Evolutionary conservation across 2,797 vertebrate species (phyloP), one percentile per base, ranked within the genome.

Genomic region (Pipistrellus kuhlii): DNA sequence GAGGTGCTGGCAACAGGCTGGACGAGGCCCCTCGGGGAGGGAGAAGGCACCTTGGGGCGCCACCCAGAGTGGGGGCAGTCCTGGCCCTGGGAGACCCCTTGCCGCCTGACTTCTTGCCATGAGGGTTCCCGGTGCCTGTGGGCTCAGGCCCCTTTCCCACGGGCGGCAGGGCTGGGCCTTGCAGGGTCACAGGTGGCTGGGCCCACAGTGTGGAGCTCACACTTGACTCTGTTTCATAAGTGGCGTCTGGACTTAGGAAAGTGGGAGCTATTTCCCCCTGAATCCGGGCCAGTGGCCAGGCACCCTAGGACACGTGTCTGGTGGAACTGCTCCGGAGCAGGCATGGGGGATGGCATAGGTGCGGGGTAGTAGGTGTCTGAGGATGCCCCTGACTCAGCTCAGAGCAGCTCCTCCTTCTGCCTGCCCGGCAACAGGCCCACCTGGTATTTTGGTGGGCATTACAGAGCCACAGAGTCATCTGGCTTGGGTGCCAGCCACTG

Each of bases 401-500:
- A 38, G 51, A 18, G 77, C 17, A 17, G 69, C 55, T 30, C 48
- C 44, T 13, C 53, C 46, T 81, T 59, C 64, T 32, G 53, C 64
- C 91, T 57, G n/a, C 80, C 27, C 17, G 81, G 93, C 86, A 55
- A 12, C 55, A 35, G 48, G 90, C 91, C 95, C 59, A 81, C 71
- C 12, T 69, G 93, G 73, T 97, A 97, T 97, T 98, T 97, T 96
- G 68, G 97, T 93, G 21, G 12, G 53, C 12, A 48, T 97, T 92
- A 97, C 96, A 51, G 92, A 85, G 66, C 55, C 78, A 46, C 90
- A 59, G 73, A 97, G 92, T 95, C 82, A 97, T 96, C 81, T 86
- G 85, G 76, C 80, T 5, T 13, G 5, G 77, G 41, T 20, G n/a
- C 38, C 27, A 66, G 57, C 30, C 71, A 38, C 55, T 48, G 80